Evolutionary conservation across 2,888 invertebrate genomes (phyloP), one percentile per base, ranked within the genome.

Genomic region (Neoaliturus tenellus): DNA sequence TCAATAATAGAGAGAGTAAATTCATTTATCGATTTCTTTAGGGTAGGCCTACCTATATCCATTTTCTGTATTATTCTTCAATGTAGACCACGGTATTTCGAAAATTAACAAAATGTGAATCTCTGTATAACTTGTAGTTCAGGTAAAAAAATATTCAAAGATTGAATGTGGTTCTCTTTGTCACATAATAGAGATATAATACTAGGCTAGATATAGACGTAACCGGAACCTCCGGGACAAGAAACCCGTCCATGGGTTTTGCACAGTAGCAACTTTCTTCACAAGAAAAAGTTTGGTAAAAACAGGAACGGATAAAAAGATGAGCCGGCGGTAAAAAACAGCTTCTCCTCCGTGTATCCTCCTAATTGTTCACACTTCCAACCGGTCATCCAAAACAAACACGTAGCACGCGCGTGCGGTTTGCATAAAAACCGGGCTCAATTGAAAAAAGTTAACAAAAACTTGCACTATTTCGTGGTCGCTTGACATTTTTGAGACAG

Each of bases 401-500:
- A 82, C 0, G 73, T 4, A 80, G 86, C 87, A 84, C 85, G 85
- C 85, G 82, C 84, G 55, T 62, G 25, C 69, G 69, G 55, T 83
- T 83, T 44, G 78, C 73, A 83, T 80, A 80, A 80, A 83, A 80
- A 78, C 25, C 84, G 84, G 82, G 86, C 71, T 85, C 85, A 87
- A 78, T 86, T 86, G 51, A 69, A 83, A 83, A 83, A 83, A 33
- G 81, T 55, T 62, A 58, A 83, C 81, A 83, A 83, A 83, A 83
- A 83, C 69, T 33, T 71, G 71, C 69, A 58, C 82, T 82, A 82
- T 82, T 82, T 82, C 82, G 86, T 78, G 17, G 55, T 86, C 31
- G 89, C 84, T 83, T 83, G 85, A 84, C 85, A 85, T 85, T 85
- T 85, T 85, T 85, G 83, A 84, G 83, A 85, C 84, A 82, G 84